Conservation (phyloP, 2,113 vertebrate species). For the Spheniscus mendiculus region DNA sequence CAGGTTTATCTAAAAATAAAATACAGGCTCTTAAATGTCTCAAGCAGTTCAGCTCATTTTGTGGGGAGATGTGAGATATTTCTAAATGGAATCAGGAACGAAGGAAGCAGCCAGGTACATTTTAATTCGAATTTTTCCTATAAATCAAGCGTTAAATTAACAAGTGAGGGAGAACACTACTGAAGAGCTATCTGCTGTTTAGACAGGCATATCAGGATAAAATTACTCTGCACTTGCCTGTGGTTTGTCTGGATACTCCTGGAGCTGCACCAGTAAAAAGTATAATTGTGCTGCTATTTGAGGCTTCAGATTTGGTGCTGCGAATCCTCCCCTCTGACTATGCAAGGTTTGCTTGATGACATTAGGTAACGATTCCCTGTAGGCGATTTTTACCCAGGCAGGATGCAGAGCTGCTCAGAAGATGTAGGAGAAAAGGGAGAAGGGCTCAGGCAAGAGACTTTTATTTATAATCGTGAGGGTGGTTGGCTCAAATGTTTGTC, state of each 20-base stretch:
- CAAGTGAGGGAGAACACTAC: neutral
- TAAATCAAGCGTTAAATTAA: conserved; percentile 65
- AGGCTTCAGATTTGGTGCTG: neutral
- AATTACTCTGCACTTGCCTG: neutral
- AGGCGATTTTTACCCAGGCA: neutral
- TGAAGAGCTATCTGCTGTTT: conserved; percentile 30
- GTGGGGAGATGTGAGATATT: conserved; percentile 3
- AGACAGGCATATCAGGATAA: conserved; percentile 55
- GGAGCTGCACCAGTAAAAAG: conserved; percentile 35
- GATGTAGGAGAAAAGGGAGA: neutral
- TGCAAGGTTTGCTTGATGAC: neutral
- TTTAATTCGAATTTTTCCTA: conserved; percentile 58
- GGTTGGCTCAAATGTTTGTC: neutral
- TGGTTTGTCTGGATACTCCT: conserved; percentile 31
- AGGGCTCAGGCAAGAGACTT: neutral
- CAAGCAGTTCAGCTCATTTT: neutral
- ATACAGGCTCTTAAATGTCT: neutral
- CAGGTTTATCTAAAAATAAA: neutral
- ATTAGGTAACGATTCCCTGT: neutral
- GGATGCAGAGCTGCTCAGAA: neutral
- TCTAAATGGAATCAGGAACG: neutral
- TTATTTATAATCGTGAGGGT: neutral
- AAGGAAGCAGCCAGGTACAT: neutral
- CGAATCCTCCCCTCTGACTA: neutral
- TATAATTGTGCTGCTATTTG: conserved; percentile 4